A percentile compares a stretch with the other conserved stretches of the same genome.
Evolutionary conservation across 1,140 invertebrate species (phyloP).

Genomic region (Stegodyphus dumicola): DNA sequence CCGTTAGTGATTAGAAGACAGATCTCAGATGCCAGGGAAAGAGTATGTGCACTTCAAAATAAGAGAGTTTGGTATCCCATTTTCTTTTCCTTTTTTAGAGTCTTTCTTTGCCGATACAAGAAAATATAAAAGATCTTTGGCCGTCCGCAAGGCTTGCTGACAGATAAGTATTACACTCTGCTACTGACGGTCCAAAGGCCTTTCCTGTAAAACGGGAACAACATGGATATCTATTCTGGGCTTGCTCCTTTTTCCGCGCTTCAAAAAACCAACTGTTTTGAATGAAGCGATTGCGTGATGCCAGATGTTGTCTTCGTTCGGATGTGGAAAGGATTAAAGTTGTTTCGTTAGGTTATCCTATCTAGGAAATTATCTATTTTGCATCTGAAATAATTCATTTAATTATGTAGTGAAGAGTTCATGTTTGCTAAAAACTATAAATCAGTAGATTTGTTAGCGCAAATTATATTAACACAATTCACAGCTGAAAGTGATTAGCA

Average conservation of each 20-base stretch:
- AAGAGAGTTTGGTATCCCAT: not conserved
- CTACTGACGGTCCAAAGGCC: slow-evolving; percentile 21
- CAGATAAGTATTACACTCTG: not conserved
- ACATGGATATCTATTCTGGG: slow-evolving; percentile 25
- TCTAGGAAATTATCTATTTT: no score
- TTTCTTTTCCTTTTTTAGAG: not conserved
- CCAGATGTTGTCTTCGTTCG: slow-evolving; percentile 15
- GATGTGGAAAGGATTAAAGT: no score
- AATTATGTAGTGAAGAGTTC: no score
- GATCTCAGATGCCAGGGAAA: not conserved
- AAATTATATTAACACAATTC: no score
- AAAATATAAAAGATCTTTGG: slow-evolving; percentile 17
- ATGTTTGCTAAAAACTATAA: no score
- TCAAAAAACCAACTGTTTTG: slow-evolving; percentile 13
- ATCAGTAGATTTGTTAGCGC: no score
- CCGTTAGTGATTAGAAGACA: no score
- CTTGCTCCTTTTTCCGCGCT: not conserved
- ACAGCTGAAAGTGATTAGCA: no score
- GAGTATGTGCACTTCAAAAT: not conserved
- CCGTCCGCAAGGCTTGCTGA: slow-evolving; percentile 22
- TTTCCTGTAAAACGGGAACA: not conserved
- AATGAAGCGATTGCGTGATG: not conserved
- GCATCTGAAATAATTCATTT: no score
- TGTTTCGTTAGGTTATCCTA: no score
- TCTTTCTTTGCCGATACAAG: not conserved